Percentiles rank a stretch among this genome's conserved stretches.
These are phyloP conservation scores for Polyodon spathula DNA, from an alignment of 2,113 vertebrate species.

Conservation along the genomic window DNA sequence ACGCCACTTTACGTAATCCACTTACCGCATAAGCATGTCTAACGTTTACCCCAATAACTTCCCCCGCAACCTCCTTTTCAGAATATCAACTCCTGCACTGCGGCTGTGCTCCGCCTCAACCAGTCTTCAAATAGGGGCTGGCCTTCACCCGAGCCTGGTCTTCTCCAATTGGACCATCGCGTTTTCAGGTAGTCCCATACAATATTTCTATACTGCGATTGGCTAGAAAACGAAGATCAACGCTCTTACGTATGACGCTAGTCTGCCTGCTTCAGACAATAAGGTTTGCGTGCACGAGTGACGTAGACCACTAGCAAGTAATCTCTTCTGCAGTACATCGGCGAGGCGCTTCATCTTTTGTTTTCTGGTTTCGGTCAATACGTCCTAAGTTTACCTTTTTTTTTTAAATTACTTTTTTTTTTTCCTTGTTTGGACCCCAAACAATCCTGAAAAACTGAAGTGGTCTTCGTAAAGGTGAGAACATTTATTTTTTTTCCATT, in stretches of 20 bases:
- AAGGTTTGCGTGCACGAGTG: conserved; percentile 16
- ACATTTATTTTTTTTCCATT: conserved; percentile 26
- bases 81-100: conserved; percentile 18
- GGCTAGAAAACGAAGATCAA: background rate
- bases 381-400: background rate
- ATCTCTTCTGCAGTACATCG: conserved; percentile 6
- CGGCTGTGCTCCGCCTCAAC: conserved; percentile 22
- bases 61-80: conserved; percentile 6
- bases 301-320: conserved; percentile 16
- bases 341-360: conserved; percentile 1
- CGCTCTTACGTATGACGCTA: background rate
- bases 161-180: background rate
- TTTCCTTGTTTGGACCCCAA: conserved; percentile 35
- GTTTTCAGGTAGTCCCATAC: background rate
- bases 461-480: conserved; percentile 57
- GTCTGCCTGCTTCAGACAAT: conserved; percentile 4
- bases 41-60: background rate
- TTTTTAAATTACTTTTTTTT: conserved; percentile 4
- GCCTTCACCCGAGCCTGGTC: background rate
- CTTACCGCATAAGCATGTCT: conserved; percentile 8
- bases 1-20: background rate
- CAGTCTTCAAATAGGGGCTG: conserved; percentile 4
- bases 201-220: background rate
- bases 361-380: conserved; percentile 5
- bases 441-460: conserved; percentile 54